Base-by-base conservation (phyloP, 2,113 vertebrate genomes). In the Zeus faber region DNA sequence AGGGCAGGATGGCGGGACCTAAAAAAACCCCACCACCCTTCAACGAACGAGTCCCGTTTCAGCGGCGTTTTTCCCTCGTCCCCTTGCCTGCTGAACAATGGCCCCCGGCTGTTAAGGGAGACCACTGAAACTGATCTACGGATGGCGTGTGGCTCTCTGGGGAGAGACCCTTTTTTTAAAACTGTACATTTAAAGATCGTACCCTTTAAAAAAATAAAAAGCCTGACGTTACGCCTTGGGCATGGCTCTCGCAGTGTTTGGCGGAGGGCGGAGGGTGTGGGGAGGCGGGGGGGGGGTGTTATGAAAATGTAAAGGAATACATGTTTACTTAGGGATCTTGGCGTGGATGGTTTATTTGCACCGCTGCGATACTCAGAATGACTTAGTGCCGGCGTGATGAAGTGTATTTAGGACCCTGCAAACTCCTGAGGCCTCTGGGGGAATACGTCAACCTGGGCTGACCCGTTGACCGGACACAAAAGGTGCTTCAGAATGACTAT, bases 251-350 rank as follows among this genome's bases (percentile, higher is more conserved):
- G n/a, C n/a, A n/a, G n/a, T n/a, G n/a, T n/a, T n/a, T n/a, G n/a
- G n/a, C n/a, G n/a, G n/a, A n/a, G n/a, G n/a, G n/a, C n/a, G n/a
- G n/a, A n/a, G n/a, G n/a, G n/a, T n/a, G n/a, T n/a, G n/a, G n/a
- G n/a, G n/a, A n/a, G n/a, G n/a, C n/a, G n/a, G n/a, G n/a, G n/a
- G n/a, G n/a, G n/a, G n/a, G 10, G 46, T 24, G 49, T 65, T 53
- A 58, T 64, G 37, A 65, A 79, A 56, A 67, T 43, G 26, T 53
- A 17, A 58, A 77, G 46, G 11, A 29, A 54, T 22, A 55, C 3
- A 50, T 54, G 41, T 76, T 74, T 54, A 54, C 25, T 54, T 47
- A 54, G 26, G 58, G 16, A 23, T 37, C 17, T 40, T 6, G 25
- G n/a, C 40, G 33, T 49, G 50, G 63, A 58, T 64, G 11, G 23